Conservation (phyloP, 2,797 vertebrate species). For the Leptatherina wallacei region DNA sequence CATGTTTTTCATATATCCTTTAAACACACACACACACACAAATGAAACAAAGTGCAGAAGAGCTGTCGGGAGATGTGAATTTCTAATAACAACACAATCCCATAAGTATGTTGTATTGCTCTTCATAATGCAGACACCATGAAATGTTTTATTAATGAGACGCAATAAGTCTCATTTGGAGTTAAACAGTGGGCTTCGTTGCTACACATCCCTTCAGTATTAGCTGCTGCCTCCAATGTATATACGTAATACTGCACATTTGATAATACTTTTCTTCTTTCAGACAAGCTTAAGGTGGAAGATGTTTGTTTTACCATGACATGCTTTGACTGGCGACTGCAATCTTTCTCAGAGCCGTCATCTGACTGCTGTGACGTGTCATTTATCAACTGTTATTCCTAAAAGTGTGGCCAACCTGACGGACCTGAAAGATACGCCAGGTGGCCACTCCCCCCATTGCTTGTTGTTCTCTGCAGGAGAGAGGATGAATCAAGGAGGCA, state of each 20-base stretch:
- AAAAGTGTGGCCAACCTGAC: too few species aligned
- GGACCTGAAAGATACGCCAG: too few species aligned
- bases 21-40: conserved; percentile 4
- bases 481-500: too few species aligned
- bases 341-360: too few species aligned
- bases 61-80: conserved; percentile 46
- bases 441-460: too few species aligned
- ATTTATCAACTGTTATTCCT: too few species aligned
- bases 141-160: conserved; percentile 68
- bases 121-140: conserved; percentile 46
- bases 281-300: too few species aligned
- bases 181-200: conserved; percentile 39
- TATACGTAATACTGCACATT: conserved; percentile 10
- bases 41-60: conserved; percentile 28
- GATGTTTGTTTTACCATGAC: too few species aligned
- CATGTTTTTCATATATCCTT: conserved; percentile 31
- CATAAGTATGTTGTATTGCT: conserved; percentile 41
- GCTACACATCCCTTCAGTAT: conserved; percentile 32
- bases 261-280: too few species aligned
- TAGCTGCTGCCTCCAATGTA: conserved; percentile 27
- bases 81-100: conserved; percentile 53
- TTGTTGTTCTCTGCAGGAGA: too few species aligned
- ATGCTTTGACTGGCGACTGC: too few species aligned
- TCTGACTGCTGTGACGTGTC: too few species aligned
- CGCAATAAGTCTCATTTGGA: conserved; percentile 48